These are phyloP conservation scores for Hedychridium roseum DNA, from an alignment of 2,888 invertebrate genomes.

Conservation along the genomic window DNA sequence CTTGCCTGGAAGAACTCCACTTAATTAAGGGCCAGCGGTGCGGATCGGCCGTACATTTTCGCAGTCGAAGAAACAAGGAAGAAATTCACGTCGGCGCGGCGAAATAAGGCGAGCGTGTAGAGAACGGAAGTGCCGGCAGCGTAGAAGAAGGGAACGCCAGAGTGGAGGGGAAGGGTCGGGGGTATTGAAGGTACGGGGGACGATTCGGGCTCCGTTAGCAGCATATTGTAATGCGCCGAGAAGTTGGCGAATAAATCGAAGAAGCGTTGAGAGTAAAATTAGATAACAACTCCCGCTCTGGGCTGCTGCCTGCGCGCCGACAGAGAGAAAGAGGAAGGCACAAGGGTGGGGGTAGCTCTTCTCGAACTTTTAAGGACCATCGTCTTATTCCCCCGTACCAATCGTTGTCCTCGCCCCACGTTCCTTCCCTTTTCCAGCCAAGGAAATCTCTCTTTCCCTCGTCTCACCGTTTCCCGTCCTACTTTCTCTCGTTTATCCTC, in stretches of 20 bases:
- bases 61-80: slow-evolving; percentile 20
- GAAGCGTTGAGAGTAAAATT: slow-evolving; percentile 65
- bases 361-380: slow-evolving; percentile 60
- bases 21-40: no score
- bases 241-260: slow-evolving; percentile 65
- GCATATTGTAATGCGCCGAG: slow-evolving; percentile 64
- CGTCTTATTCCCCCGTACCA: slow-evolving; percentile 43
- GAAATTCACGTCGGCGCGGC: no score
- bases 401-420: slow-evolving; percentile 10
- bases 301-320: slow-evolving; percentile 45
- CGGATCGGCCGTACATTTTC: no score
- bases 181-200: slow-evolving; percentile 26
- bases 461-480: slow-evolving; percentile 18
- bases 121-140: slow-evolving; percentile 12
- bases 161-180: slow-evolving; percentile 20
- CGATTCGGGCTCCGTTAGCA: slow-evolving; percentile 53
- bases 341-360: slow-evolving; percentile 41
- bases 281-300: slow-evolving; percentile 62
- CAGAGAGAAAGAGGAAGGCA: slow-evolving; percentile 32
- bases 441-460: not conserved
- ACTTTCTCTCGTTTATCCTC: slow-evolving; percentile 9
- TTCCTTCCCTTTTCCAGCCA: slow-evolving; percentile 28
- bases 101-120: no score
- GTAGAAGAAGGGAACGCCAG: slow-evolving; percentile 21
- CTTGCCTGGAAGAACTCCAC: no score